Evolutionary conservation across 2,888 invertebrate species (phyloP).

Genomic region (Liopterus haemorrhoidalis): DNA sequence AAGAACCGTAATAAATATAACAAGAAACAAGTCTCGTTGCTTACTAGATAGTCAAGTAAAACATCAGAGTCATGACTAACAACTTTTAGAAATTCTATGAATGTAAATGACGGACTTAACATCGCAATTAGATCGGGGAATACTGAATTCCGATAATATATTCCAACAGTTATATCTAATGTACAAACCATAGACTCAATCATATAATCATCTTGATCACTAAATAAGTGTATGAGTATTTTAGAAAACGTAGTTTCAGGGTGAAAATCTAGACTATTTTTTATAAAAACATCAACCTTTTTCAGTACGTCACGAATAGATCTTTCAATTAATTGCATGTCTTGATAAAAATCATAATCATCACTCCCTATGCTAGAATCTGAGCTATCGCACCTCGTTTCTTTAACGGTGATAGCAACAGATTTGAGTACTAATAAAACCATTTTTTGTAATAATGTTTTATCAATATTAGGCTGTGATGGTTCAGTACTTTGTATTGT

Average conservation of each 20-base stretch:
- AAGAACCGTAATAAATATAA: slow-evolving; percentile 76
- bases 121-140: slow-evolving; percentile 74
- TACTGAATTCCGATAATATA: slow-evolving; percentile 74
- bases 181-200: slow-evolving; percentile 91
- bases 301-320: slow-evolving; percentile 78
- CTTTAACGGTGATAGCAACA: slow-evolving; percentile 83
- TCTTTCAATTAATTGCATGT: slow-evolving; percentile 81
- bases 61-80: slow-evolving; percentile 77
- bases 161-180: slow-evolving; percentile 78
- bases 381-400: slow-evolving; percentile 76
- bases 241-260: slow-evolving; percentile 83
- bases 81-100: slow-evolving; percentile 77
- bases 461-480: slow-evolving; percentile 52
- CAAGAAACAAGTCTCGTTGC: slow-evolving; percentile 86
- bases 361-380: slow-evolving; percentile 80
- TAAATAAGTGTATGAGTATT: slow-evolving; percentile 80
- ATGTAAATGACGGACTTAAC: slow-evolving; percentile 81
- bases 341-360: slow-evolving; percentile 79
- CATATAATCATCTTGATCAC: slow-evolving; percentile 85
- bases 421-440: slow-evolving; percentile 82
- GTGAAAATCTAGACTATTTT: slow-evolving; percentile 74
- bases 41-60: slow-evolving; percentile 76
- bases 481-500: slow-evolving; percentile 40
- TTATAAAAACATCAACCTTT: slow-evolving; percentile 76
- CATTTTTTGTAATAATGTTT: slow-evolving; percentile 78